Conservation (phyloP, 2,888 invertebrate genomes). For the Tipula unca region DNA sequence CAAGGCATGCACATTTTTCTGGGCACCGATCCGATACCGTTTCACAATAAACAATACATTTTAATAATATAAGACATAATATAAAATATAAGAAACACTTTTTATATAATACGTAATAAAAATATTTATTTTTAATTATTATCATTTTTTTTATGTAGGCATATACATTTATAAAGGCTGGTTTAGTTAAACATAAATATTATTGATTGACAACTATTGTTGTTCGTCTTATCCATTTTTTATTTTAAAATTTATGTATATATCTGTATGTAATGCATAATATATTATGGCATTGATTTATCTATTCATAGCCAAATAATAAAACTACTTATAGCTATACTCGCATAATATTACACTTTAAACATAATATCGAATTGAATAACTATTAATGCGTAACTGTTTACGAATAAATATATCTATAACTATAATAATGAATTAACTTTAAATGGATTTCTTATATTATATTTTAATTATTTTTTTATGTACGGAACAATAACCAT, state of each 20-base stretch:
- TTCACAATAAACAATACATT: slow-evolving; percentile 17
- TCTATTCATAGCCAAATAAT: neutral
- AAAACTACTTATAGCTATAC: neutral
- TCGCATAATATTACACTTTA: neutral
- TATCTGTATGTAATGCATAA: neutral
- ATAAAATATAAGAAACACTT: neutral
- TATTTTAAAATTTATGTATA: neutral
- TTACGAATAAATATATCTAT: neutral
- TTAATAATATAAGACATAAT: neutral
- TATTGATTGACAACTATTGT: slow-evolving; percentile 1
- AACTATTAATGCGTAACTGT: neutral
- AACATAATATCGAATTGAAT: neutral
- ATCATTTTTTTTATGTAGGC: slow-evolving; percentile 8
- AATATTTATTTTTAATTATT: neutral
- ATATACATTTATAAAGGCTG: neutral
- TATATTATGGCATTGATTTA: neutral
- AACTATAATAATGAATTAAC: neutral
- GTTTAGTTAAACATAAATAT: neutral
- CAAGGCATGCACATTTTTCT: slow-evolving; percentile 59
- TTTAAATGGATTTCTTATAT: neutral
- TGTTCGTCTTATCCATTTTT: neutral
- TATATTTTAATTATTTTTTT: neutral
- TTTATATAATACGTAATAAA: neutral
- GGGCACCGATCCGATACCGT: slow-evolving; percentile 48
- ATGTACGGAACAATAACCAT: too few species aligned